Evolutionary conservation across 2,888 invertebrate genomes (phyloP), one percentile per base, ranked within the genome.

Genomic region (Macaria notata): DNA sequence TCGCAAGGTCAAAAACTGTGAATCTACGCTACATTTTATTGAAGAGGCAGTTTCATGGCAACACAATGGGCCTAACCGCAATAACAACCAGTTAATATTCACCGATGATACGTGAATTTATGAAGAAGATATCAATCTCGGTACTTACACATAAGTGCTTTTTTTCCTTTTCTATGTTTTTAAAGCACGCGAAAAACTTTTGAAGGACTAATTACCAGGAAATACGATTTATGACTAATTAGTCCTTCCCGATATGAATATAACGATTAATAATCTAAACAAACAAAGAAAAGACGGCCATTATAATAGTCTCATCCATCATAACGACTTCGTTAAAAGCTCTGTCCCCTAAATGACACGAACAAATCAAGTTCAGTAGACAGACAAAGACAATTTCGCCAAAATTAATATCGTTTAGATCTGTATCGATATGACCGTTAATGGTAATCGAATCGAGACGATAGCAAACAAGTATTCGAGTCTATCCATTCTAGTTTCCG

Each of bases 1-100:
- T 75, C 68, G 57, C 78, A 80, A 81, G 79, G 81, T 68, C 76
- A 72, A 68, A 69, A 73, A 69, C 72, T 72, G 66, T 70, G 73
- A 74, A 73, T 70, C 70, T 63, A 64, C 69, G 71, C 54, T 68
- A 66, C 64, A 71, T 62, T 68, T 67, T 59, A 69, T 66, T 69
- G 46, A 64, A 62, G 55, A 61, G 46, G 43, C 33, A 49, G 46
- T 41, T 53, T 31, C 44, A 49, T 41, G 45, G 19, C 50, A 44
- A 47, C 38, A 45, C 36, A 39, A 33, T 9, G 49, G 8, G 38
- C 36, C 31, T 8, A 49, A 46, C 44, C 33, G 48, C 48, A 49
- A 50, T 49, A 44, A 47, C 46, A 48, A 53, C 39, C 8, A 41
- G 29, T 43, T 49, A 44, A 53, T 56, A 7, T 41, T 39, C 45